These are phyloP conservation scores for Brachionus koreanus DNA, from an alignment of 1,140 invertebrate genomes.

Conservation along the genomic window DNA sequence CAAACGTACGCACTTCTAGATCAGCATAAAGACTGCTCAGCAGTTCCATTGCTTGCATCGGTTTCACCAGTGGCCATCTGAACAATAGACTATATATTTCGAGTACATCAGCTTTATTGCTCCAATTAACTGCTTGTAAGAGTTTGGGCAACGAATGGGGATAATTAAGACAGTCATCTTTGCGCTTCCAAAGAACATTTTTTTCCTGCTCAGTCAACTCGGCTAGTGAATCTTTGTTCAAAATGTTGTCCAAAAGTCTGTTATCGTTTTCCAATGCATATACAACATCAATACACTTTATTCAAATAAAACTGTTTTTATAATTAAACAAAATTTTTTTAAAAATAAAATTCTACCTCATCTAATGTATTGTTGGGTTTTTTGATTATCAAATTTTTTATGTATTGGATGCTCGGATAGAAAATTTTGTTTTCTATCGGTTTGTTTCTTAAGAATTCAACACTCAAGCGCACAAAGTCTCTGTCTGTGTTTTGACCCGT, in stretches of 20 bases:
- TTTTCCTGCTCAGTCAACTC: slow-evolving; percentile 85
- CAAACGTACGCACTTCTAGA: slow-evolving; percentile 77
- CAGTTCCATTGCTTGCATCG: slow-evolving; percentile 82
- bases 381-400: neutral
- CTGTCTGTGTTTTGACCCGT: slow-evolving; percentile 16
- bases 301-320: neutral
- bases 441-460: slow-evolving; percentile 22
- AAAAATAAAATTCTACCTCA: neutral
- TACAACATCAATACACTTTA: slow-evolving; percentile 4
- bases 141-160: slow-evolving; percentile 23
- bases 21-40: slow-evolving; percentile 95
- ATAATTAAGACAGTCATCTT: slow-evolving; percentile 57
- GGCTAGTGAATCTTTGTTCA: slow-evolving; percentile 61
- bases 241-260: neutral
- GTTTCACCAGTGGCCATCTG: slow-evolving; percentile 72
- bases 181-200: slow-evolving; percentile 77
- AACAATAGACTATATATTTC: slow-evolving; percentile 24
- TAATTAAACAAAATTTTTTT: neutral
- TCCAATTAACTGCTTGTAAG: slow-evolving; percentile 36
- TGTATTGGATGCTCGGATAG: neutral
- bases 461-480: neutral
- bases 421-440: neutral
- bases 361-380: neutral
- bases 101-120: slow-evolving; percentile 6
- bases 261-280: slow-evolving; percentile 37